A percentile compares a stretch with the other conserved stretches of the same genome.
These are phyloP conservation scores for Hoplodrina blanda DNA, from an alignment of 2,888 invertebrate species.

Conservation along the genomic window DNA sequence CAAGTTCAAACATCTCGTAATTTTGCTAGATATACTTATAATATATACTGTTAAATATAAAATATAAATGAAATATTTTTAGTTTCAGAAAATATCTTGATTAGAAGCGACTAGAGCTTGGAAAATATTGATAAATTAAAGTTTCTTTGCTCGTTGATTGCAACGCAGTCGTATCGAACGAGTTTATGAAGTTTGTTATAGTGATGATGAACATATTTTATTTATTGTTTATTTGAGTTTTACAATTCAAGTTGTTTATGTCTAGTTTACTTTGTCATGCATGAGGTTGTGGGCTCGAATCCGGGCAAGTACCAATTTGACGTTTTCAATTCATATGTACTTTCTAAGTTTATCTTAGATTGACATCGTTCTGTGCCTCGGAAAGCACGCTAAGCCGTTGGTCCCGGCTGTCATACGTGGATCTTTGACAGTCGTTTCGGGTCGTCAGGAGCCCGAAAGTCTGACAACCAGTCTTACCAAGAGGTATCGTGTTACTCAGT, in stretches of 20 bases:
- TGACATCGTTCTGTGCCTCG: no score
- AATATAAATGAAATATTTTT: slow-evolving; percentile 13
- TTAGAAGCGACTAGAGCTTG: slow-evolving; percentile 23
- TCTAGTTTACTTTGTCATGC: no score
- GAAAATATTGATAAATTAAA: slow-evolving; percentile 10
- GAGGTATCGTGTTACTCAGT: no score
- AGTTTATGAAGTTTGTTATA: slow-evolving; percentile 1
- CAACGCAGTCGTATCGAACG: slow-evolving; percentile 1
- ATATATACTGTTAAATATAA: not conserved
- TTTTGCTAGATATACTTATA: slow-evolving; percentile 12
- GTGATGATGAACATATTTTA: not conserved
- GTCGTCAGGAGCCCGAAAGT: no score
- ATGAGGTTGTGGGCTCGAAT: no score
- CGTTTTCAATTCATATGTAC: no score
- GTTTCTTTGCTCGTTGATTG: slow-evolving; percentile 23
- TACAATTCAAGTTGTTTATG: not conserved
- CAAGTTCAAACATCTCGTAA: not conserved
- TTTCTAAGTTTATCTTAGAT: no score
- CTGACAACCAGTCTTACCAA: no score
- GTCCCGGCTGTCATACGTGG: no score
- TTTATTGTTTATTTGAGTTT: not conserved
- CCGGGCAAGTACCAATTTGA: no score
- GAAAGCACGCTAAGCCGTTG: no score
- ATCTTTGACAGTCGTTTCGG: no score
- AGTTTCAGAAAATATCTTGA: slow-evolving; percentile 29